These are phyloP conservation scores for Limnephilus auricula DNA, from an alignment of 2,888 invertebrate genomes.

Conservation along the genomic window DNA sequence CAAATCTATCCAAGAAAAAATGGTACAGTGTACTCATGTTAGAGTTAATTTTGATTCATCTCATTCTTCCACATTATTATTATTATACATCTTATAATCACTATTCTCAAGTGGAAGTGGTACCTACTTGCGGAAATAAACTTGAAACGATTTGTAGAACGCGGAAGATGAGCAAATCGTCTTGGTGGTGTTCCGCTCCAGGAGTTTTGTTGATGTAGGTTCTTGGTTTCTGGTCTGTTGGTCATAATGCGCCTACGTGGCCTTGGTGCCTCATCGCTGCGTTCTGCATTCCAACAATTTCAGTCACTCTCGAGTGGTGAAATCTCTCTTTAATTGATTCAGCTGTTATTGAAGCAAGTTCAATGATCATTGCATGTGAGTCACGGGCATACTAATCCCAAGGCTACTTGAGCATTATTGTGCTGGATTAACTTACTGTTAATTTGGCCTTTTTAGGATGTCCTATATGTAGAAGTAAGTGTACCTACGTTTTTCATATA, in stretches of 20 bases:
- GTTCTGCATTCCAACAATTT: constrained; percentile 25
- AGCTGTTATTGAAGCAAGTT: neutral
- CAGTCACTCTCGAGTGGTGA: constrained; percentile 9
- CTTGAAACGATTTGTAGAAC: constrained; percentile 18
- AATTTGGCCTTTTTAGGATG: neutral
- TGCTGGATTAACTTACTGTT: neutral
- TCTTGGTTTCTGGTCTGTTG: constrained; percentile 54
- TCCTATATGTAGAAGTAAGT: neutral
- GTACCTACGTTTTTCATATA: neutral
- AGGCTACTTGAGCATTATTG: neutral
- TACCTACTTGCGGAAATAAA: neutral
- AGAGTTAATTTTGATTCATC: neutral
- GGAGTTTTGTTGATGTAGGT: constrained; percentile 58
- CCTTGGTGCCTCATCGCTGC: constrained; percentile 42
- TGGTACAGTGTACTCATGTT: neutral
- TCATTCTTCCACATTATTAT: neutral
- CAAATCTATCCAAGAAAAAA: neutral
- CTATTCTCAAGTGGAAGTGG: neutral
- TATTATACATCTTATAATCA: no score
- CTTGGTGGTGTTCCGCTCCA: constrained; percentile 44
- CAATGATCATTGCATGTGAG: constrained; percentile 12
- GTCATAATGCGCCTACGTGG: constrained; percentile 17
- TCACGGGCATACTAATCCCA: neutral
- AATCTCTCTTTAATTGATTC: constrained; percentile 10
- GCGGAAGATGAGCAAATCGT: constrained; percentile 25